A percentile compares a stretch with the other conserved stretches of the same genome.
phyloP scores from a whole-genome alignment of 2,113 vertebrate species.

The Diphyllodes magnificus region DNA sequence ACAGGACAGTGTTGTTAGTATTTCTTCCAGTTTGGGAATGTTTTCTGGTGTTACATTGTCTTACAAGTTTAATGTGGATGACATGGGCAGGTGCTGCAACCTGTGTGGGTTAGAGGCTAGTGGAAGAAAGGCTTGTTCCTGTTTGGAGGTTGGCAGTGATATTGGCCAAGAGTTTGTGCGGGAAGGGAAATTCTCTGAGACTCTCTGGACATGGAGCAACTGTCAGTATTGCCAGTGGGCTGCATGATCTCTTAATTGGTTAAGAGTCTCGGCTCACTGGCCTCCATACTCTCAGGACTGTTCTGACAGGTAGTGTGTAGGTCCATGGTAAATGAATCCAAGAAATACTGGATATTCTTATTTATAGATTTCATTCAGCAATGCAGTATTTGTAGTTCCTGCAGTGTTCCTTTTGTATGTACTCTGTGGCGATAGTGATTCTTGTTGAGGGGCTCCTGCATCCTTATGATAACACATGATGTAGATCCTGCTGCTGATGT shows the following conservation, averaged over 20 bases:
- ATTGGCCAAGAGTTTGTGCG: fast-evolving
- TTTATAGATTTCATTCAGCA: neutral
- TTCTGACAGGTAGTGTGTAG: neutral
- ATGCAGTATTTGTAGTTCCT: neutral
- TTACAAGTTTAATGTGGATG: neutral
- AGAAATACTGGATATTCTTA: neutral
- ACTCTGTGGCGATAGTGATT: neutral
- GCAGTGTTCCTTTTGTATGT: neutral
- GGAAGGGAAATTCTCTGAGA: neutral
- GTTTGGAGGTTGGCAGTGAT: neutral
- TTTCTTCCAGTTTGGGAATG: neutral
- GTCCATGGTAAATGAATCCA: neutral
- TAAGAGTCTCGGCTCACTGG: neutral
- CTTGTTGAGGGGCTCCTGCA: neutral
- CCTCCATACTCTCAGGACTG: neutral
- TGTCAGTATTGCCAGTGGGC: neutral
- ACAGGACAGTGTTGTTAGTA: neutral
- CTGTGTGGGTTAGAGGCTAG: neutral
- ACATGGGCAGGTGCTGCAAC: neutral
- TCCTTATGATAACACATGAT: neutral
- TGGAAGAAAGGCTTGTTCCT: neutral
- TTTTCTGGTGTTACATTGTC: neutral
- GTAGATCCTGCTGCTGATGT: neutral
- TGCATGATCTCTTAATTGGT: neutral
- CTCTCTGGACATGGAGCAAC: neutral